Conservation (phyloP, 1,140 invertebrate genomes). For the Papilio machaon region DNA sequence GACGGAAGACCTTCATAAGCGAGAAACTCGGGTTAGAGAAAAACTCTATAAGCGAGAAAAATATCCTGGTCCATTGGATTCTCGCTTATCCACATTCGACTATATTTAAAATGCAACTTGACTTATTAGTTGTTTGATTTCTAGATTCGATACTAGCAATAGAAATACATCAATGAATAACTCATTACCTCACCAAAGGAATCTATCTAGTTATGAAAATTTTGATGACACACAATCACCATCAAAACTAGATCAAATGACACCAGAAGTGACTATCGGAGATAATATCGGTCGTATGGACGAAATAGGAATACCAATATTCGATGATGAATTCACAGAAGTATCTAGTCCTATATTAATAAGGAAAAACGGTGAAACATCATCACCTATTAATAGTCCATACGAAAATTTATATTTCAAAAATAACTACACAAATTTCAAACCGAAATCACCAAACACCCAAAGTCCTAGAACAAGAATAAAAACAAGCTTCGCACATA, state of each 20-base stretch:
- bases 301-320: slow-evolving; percentile 74
- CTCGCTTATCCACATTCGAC: no score
- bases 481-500: slow-evolving; percentile 82
- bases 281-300: slow-evolving; percentile 72
- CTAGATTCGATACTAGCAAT: slow-evolving; percentile 77
- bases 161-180: slow-evolving; percentile 59
- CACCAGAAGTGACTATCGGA: slow-evolving; percentile 66
- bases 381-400: slow-evolving; percentile 73
- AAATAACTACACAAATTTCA: slow-evolving; percentile 67
- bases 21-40: no score
- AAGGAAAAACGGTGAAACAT: slow-evolving; percentile 66
- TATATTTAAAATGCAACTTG: not conserved
- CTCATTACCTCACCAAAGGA: slow-evolving; percentile 67
- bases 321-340: slow-evolving; percentile 65
- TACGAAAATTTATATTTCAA: slow-evolving; percentile 82
- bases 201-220: slow-evolving; percentile 80
- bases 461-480: slow-evolving; percentile 84
- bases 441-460: slow-evolving; percentile 82
- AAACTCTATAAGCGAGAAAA: no score
- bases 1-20: no score
- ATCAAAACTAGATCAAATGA: slow-evolving; percentile 52
- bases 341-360: slow-evolving; percentile 79
- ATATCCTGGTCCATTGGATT: no score
- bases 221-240: slow-evolving; percentile 57
- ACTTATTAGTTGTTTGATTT: slow-evolving; percentile 38